Percentiles rank a stretch among this genome's conserved stretches.
Conservation (phyloP, 1,140 invertebrate genomes). For the Drosophila takahashii region DNA sequence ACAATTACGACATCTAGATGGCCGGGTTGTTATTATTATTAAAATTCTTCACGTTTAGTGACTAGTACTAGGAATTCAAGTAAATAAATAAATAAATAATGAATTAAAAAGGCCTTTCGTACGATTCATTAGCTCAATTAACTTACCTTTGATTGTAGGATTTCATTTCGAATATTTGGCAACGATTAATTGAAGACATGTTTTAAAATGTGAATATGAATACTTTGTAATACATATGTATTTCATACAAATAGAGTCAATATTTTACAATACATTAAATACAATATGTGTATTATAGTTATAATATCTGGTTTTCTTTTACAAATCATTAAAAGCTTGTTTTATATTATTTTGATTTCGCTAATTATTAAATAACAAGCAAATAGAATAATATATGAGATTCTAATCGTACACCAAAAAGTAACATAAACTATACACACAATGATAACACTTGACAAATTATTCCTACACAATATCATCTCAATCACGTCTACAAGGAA, state of each 20-base stretch:
- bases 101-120: too few species aligned
- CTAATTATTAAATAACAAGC: conserved; percentile 82
- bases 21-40: too few species aligned
- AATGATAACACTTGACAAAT: conserved; percentile 56
- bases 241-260: conserved; percentile 83
- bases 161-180: neutral
- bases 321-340: conserved; percentile 77
- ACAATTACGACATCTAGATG: neutral
- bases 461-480: conserved; percentile 40
- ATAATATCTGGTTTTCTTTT: conserved; percentile 49
- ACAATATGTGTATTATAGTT: conserved; percentile 71
- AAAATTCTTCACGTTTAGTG: too few species aligned
- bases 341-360: conserved; percentile 68
- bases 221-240: conserved; percentile 73
- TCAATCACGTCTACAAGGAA: conserved; percentile 68
- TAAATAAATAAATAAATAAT: too few species aligned
- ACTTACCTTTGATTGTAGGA: neutral
- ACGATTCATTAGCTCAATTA: neutral
- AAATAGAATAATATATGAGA: conserved; percentile 63
- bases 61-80: too few species aligned
- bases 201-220: conserved; percentile 31
- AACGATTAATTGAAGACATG: neutral
- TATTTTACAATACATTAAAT: conserved; percentile 82
- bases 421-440: conserved; percentile 59
- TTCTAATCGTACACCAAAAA: conserved; percentile 68